A percentile compares a stretch with the other conserved stretches of the same genome.
Evolutionary conservation across 2,113 vertebrate species (phyloP).

Genomic region (Apaloderma vittatum): DNA sequence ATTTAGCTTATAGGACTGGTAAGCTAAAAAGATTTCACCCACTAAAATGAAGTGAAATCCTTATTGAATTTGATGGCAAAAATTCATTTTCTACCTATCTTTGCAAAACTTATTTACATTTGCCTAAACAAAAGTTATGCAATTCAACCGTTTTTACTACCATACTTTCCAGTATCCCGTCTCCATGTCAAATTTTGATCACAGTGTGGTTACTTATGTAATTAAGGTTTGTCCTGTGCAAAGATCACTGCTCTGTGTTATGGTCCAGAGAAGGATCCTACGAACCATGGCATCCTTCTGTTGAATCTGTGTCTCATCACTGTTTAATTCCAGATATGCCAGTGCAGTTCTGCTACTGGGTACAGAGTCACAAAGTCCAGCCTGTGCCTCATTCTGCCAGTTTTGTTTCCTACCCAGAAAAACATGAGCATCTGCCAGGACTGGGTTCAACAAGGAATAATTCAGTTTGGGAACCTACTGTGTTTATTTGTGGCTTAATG

Average conservation of each 20-base stretch:
- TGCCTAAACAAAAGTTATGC: background rate
- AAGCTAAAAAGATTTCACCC: background rate
- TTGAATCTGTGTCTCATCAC: background rate
- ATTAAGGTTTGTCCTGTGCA: background rate
- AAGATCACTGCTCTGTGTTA: background rate
- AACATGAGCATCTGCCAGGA: slow-evolving; percentile 39
- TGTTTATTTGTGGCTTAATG: slow-evolving; percentile 11
- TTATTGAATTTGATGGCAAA: background rate
- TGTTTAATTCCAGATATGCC: slow-evolving; percentile 9
- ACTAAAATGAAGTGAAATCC: background rate
- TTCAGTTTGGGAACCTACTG: slow-evolving; percentile 37
- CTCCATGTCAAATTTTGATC: background rate
- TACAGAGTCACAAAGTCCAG: slow-evolving; percentile 51
- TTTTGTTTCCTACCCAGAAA: slow-evolving; percentile 47
- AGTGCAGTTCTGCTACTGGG: background rate
- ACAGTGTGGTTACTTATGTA: background rate
- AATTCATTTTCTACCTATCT: background rate
- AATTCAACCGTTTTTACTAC: background rate
- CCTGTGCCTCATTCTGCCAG: slow-evolving; percentile 36
- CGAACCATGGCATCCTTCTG: background rate
- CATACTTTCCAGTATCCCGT: background rate
- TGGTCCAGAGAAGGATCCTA: background rate
- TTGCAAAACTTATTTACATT: background rate
- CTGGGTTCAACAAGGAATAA: slow-evolving; percentile 18
- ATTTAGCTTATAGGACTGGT: background rate